Base-by-base conservation (phyloP, 2,888 invertebrate genomes). In the Agapetus fuscipes region DNA sequence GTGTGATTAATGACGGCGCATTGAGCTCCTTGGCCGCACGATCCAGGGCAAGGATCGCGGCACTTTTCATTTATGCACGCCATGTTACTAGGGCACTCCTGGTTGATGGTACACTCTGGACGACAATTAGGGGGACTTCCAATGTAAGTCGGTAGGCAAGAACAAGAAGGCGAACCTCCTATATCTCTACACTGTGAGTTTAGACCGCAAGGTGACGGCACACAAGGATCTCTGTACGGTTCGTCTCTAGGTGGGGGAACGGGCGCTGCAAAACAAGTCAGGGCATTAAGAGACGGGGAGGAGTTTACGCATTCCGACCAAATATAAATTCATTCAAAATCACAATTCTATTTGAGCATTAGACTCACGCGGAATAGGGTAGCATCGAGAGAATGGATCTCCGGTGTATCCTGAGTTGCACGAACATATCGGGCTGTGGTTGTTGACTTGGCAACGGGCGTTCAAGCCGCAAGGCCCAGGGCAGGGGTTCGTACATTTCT, bases 181-280 rank as follows among this genome's bases (percentile, higher is more conserved):
- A 72, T 61, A 49, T 80, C 75, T 43, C 75, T 71, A 53, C 88
- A 88, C 54, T 80, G 72, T 3, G 86, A 78, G 55, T 83, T 81
- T 17, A 78, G 74, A 15, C 88, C 88, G 55, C 88, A 88, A 1
- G 86, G 85, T 28, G 83, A 80, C 16, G 84, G 85, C 36, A 77
- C 56, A 55, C 87, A 87, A 31, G 84, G 83, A 60, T 83, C 76
- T 31, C 67, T 72, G 33, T 62, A 59, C 50, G 56, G 50, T 28
- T 58, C 56, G 27, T 55, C 52, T 16, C 54, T 54, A 44, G 48
- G 56, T 34, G 49, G 55, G 41, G 59, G 57, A 13, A 54, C 53
- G 36, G 56, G 54, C 12, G 54, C 49, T 31, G 51, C 41, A 45
- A 36, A 5, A n/a, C n/a, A n/a, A n/a, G n/a, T n/a, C n/a, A n/a